phyloP scores from a whole-genome alignment of 2,888 invertebrate genomes.

The Sarcophaga rosellei region DNA sequence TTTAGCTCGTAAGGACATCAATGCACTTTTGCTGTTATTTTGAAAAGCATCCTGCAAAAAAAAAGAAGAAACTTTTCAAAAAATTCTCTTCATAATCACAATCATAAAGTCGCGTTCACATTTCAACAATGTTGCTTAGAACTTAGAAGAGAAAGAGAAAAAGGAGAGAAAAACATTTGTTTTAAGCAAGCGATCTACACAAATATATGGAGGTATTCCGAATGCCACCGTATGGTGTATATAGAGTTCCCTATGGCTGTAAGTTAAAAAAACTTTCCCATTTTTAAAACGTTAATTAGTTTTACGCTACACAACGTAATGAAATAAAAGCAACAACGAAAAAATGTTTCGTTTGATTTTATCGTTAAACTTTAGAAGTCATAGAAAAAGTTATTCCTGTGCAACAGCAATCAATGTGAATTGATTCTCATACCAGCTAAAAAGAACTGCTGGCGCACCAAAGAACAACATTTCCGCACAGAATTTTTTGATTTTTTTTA shows the following conservation, averaged over 20 bases:
- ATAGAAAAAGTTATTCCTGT: slow-evolving; percentile 61
- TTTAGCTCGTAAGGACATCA: slow-evolving; percentile 54
- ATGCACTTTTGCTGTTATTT: slow-evolving; percentile 54
- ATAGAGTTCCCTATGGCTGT: neutral
- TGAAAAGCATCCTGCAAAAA: neutral
- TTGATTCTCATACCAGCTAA: slow-evolving; percentile 33
- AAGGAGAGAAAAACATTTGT: slow-evolving; percentile 59
- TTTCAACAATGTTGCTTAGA: slow-evolving; percentile 63
- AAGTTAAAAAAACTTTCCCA: neutral
- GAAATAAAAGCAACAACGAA: slow-evolving; percentile 43
- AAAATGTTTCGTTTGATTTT: slow-evolving; percentile 65
- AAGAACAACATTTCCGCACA: neutral
- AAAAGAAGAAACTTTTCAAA: slow-evolving; percentile 37
- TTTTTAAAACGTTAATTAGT: slow-evolving; percentile 77
- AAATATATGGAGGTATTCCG: neutral
- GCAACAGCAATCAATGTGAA: slow-evolving; percentile 64
- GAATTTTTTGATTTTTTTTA: slow-evolving; percentile 24
- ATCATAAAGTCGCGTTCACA: slow-evolving; percentile 69
- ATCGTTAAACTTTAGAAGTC: slow-evolving; percentile 63
- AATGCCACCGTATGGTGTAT: neutral
- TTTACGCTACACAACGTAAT: slow-evolving; percentile 70
- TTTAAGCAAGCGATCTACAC: neutral
- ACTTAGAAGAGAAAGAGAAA: neutral
- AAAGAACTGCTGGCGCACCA: neutral
- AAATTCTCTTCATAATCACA: slow-evolving; percentile 33